These are phyloP conservation scores for Urocyon cinereoargenteus DNA, from an alignment of 2,797 vertebrate species.

Conservation along the genomic window DNA sequence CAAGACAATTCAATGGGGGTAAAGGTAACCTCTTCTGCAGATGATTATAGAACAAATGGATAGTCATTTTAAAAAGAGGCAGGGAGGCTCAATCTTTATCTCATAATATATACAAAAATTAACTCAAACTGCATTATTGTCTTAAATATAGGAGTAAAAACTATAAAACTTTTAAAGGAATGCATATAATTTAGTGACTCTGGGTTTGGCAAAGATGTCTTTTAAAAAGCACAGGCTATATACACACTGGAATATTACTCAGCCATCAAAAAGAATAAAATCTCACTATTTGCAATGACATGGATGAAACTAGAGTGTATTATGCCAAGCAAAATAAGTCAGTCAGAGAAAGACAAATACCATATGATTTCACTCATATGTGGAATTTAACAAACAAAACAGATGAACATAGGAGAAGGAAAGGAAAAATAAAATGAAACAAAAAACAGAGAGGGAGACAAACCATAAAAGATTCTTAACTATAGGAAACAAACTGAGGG, in stretches of 20 bases:
- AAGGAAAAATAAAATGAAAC: not conserved
- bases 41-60: not conserved
- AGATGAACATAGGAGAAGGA: not conserved
- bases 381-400: not conserved
- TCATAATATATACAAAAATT: not conserved
- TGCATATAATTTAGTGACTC: not conserved
- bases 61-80: not conserved
- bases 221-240: not conserved
- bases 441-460: not conserved
- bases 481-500: not conserved
- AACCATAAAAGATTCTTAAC: not conserved
- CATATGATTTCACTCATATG: not conserved
- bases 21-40: constrained; percentile 1
- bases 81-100: not conserved
- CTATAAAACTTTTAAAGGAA: constrained; percentile 7
- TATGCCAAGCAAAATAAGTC: not conserved
- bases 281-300: not conserved
- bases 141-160: not conserved
- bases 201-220: constrained; percentile 17
- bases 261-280: not conserved
- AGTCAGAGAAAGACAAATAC: not conserved
- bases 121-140: not conserved
- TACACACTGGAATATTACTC: not conserved
- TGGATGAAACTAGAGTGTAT: not conserved
- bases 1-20: not conserved